These are phyloP conservation scores for Penaeus vannamei DNA, from an alignment of 1,140 invertebrate species.

Conservation along the genomic window DNA sequence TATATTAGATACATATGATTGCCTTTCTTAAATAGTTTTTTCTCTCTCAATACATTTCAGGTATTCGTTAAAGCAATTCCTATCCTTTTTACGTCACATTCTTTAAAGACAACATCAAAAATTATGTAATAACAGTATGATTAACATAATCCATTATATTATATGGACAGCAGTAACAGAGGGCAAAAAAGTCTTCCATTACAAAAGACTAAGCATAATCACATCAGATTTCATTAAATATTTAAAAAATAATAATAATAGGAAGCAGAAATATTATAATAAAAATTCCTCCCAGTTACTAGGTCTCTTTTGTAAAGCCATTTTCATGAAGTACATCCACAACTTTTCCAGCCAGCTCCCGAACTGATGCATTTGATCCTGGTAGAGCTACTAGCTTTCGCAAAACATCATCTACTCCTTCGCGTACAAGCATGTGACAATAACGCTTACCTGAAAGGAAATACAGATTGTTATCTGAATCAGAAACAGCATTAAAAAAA, in stretches of 20 bases:
- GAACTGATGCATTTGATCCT: constrained; percentile 48
- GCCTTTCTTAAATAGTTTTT: too few relatives aligned
- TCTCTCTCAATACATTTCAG: too few relatives aligned
- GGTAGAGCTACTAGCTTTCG: constrained; percentile 70
- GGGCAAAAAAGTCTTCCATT: too few relatives aligned
- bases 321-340: constrained; percentile 55
- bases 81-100: too few relatives aligned
- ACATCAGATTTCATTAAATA: background rate
- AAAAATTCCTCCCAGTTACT: constrained; percentile 29
- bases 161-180: too few relatives aligned
- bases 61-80: too few relatives aligned
- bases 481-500: background rate
- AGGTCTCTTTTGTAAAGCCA: constrained; percentile 42
- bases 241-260: constrained; percentile 15
- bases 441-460: constrained; percentile 79
- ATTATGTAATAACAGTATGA: too few relatives aligned
- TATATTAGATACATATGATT: too few relatives aligned
- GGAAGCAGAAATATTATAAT: background rate
- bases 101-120: too few relatives aligned
- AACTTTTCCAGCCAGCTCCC: constrained; percentile 52
- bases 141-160: too few relatives aligned
- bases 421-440: constrained; percentile 80
- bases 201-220: too few relatives aligned
- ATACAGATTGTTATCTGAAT: constrained; percentile 27
- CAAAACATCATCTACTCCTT: constrained; percentile 77